Conservation (phyloP, 2,797 vertebrate genomes). For the Hippoglossus hippoglossus region DNA sequence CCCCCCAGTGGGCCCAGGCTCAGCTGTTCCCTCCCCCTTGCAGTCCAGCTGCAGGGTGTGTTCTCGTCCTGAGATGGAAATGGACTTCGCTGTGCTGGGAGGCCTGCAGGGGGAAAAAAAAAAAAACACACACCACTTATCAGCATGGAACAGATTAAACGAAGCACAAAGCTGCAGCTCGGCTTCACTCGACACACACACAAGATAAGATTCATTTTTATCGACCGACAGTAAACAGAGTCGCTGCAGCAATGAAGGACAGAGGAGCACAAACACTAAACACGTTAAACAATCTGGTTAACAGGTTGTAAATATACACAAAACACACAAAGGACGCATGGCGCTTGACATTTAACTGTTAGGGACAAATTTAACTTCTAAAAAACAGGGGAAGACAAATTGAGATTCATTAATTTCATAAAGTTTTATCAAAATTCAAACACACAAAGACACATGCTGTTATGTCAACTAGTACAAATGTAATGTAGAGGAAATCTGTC, state of each 20-base stretch:
- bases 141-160: slow-evolving; percentile 37
- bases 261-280: not conserved
- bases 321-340: no score
- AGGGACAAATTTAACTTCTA: no score
- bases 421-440: no score
- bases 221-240: slow-evolving; percentile 19
- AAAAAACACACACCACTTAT: slow-evolving; percentile 2
- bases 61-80: slow-evolving; percentile 90
- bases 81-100: slow-evolving; percentile 93
- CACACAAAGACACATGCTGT: no score
- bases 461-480: no score
- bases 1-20: slow-evolving; percentile 64
- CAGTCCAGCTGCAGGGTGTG: slow-evolving; percentile 94
- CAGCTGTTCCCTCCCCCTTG: slow-evolving; percentile 92
- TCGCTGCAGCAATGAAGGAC: slow-evolving; percentile 16
- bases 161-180: slow-evolving; percentile 10
- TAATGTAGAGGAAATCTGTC: no score
- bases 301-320: no score
- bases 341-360: no score
- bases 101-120: slow-evolving; percentile 77
- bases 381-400: no score
- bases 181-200: slow-evolving; percentile 31
- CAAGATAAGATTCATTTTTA: slow-evolving; percentile 11
- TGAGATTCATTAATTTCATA: no score
- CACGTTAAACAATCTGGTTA: not conserved